Base-by-base conservation (phyloP, 2,888 invertebrate genomes). In the Steinernema hermaphroditum region DNA sequence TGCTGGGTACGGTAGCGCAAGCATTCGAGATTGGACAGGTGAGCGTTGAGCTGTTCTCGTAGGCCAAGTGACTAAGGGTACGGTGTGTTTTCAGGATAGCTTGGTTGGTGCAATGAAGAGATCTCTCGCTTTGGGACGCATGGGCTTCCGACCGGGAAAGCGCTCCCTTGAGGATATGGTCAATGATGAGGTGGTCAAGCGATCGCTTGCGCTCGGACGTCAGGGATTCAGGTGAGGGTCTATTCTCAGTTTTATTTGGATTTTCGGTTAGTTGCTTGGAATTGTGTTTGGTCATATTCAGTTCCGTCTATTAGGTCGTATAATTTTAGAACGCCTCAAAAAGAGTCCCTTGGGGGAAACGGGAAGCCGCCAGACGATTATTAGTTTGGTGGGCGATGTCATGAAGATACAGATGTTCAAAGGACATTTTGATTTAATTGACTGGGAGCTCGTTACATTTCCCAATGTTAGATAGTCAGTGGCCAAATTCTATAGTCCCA, bases 91-190 rank as follows among this genome's bases (percentile, higher is more conserved):
- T 54, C 16, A 54, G 54, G 54, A 54, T 2, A 37, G 6, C 12
- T 22, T 27, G 54, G 54, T 22, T 9, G 54, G 27, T 27, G 27
- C 62, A 49, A 69, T 72, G 2, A 74, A 74, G 46, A 54, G 74
- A 29, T 70, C 70, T 2, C 50, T 75, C 27, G 72, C 75, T 0
- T 68, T 75, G 12, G 75, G 75, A n/a, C 70, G 75, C 1, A 68
- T 46, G 1, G 49, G 57, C n/a, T 75, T 75, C 72, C 71, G 75
- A 1, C 75, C 76, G 19, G 82, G 80, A 68, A 82, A 82, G 72
- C 72, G 82, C 16, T 77, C 81, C 16, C 74, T 78, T 75, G 54
- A 54, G 6, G 54, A 54, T 6, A 2, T 24, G 6, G 2, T 54
- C 6, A 27, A 54, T 16, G 54, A 22, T 14, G 54, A 54, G 19